Base-by-base conservation (phyloP, 2,797 vertebrate genomes). In the Syngnathus rostellatus region DNA sequence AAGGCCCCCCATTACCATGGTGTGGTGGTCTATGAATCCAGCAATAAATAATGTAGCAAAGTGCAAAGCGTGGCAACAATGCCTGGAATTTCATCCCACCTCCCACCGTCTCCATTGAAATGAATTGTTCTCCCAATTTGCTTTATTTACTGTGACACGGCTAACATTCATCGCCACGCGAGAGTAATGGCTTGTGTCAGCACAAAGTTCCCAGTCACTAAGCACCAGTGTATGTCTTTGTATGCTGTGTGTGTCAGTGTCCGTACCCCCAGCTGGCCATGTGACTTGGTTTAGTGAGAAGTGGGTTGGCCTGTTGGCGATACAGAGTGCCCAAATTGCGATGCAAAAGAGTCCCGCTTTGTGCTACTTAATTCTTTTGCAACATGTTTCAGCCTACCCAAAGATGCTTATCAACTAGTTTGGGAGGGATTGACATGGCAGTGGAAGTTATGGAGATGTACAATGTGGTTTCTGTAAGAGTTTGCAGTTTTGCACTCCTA, bases 41-140 rank as follows among this genome's bases (percentile, higher is more conserved):
- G 51, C 31, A 37, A 69, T 87, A 80, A 86, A 81, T 85, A 78
- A 76, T 79, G 77, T 63, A 82, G 81, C 74, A 80, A 76, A 74
- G 69, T 79, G 75, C 74, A 68, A 80, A 82, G 71, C 70, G 65
- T 78, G 75, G 75, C 73, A 79, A 67, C 64, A 80, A 74, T 83
- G 79, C 64, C 80, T 74, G 83, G 77, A 82, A 85, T 85, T 76
- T 74, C 72, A 72, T 7, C 37, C 8, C 46, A 9, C 16, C 14
- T 37, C 25, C 43, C 14, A 3, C 9, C 53, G 63, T 66, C 63
- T 68, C 57, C 38, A 25, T 65, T 60, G 58, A 74, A 75, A 68
- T 71, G 53, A 71, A 62, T 40, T 50, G 62, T 73, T 69, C 75
- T 72, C 73, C 57, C 69, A 67, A 38, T 60, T 68, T 67, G 40